These are phyloP conservation scores for Drosophila albomicans DNA, from an alignment of 1,140 invertebrate species.

Conservation along the genomic window DNA sequence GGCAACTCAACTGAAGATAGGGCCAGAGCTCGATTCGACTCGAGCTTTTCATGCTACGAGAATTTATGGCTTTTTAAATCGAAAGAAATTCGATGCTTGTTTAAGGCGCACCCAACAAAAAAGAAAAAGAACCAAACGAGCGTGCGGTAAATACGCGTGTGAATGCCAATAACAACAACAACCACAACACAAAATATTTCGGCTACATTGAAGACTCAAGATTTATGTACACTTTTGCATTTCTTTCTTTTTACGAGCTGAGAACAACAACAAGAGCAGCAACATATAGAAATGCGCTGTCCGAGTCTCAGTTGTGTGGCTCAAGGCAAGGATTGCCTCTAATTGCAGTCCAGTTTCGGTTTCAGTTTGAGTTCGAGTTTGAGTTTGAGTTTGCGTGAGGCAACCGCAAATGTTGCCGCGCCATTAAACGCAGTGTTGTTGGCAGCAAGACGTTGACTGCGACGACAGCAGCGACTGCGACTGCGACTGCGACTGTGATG, in stretches of 20 bases:
- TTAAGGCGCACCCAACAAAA: conserved; percentile 61
- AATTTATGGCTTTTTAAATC: conserved; percentile 81
- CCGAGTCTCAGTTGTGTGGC: background rate
- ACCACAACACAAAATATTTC: conserved; percentile 12
- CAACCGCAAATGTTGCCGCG: conserved; percentile 48
- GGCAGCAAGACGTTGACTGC: background rate
- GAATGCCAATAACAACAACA: conserved; percentile 21
- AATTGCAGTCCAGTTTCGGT: conserved; percentile 47
- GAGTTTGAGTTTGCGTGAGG: background rate
- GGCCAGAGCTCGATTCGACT: background rate
- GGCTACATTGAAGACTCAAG: conserved; percentile 48
- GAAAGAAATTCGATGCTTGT: conserved; percentile 77
- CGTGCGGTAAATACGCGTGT: conserved; percentile 30
- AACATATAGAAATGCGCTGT: background rate
- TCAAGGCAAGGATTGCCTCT: conserved; percentile 41
- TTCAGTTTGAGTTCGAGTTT: conserved; percentile 9
- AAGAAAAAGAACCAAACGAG: conserved; percentile 20
- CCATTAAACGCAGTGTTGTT: conserved; percentile 37
- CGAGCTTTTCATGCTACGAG: conserved; percentile 42
- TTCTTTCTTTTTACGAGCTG: conserved; percentile 32
- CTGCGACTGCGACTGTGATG: conserved; percentile 13
- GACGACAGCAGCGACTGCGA: conserved; percentile 5
- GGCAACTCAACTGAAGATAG: conserved; percentile 19
- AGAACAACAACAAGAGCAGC: conserved; percentile 11
- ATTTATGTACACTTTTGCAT: conserved; percentile 64